Conservation (phyloP, 1,140 invertebrate genomes). For the Himalopsyche phryganea region DNA sequence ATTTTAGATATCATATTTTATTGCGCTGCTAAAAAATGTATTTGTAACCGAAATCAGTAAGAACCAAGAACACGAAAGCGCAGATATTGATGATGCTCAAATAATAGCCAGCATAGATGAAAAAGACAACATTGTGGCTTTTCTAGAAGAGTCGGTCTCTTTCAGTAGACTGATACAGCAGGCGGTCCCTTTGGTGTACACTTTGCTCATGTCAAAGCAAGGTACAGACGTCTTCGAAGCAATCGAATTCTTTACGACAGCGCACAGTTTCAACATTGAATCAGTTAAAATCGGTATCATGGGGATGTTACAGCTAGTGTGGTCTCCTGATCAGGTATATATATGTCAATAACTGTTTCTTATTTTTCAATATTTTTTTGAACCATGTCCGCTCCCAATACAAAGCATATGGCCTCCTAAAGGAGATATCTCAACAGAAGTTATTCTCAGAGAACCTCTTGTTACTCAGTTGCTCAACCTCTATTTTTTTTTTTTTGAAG, state of each 20-base stretch:
- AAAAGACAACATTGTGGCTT: conserved; percentile 54
- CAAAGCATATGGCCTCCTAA: too few relatives aligned
- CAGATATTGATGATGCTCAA: conserved; percentile 27
- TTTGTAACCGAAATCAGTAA: conserved; percentile 42
- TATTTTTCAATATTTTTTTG: background rate
- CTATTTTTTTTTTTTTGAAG: too few relatives aligned
- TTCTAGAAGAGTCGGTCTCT: conserved; percentile 59
- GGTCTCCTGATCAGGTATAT: conserved; percentile 60
- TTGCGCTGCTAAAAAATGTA: conserved; percentile 44
- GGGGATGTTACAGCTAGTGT: conserved; percentile 74
- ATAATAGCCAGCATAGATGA: conserved; percentile 39
- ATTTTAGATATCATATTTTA: conserved; percentile 46
- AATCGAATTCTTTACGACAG: conserved; percentile 78
- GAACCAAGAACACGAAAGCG: conserved; percentile 40
- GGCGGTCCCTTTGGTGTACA: conserved; percentile 67
- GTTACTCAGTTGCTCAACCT: too few relatives aligned
- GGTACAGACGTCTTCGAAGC: conserved; percentile 78
- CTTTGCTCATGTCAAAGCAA: conserved; percentile 70
- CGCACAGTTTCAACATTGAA: conserved; percentile 72
- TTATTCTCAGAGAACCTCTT: too few relatives aligned
- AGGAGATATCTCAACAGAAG: too few relatives aligned
- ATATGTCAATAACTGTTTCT: background rate
- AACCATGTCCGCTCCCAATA: too few relatives aligned
- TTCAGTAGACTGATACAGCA: conserved; percentile 67
- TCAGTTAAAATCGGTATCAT: conserved; percentile 68